Conservation (phyloP, 1,140 invertebrate genomes). For the Drosophila yakuba region DNA sequence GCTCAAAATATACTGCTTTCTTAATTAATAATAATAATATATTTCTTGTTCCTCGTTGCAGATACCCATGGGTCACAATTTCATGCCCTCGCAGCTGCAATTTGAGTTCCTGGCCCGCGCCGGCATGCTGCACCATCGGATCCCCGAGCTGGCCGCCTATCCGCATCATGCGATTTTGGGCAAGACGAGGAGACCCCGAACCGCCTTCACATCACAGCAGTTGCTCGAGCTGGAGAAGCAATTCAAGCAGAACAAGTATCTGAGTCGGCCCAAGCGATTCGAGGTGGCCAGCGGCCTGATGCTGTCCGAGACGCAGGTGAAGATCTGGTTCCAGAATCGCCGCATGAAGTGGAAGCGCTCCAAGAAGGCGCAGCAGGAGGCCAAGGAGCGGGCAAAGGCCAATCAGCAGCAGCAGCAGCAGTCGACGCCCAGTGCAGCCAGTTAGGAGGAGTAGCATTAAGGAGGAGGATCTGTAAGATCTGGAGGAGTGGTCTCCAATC, state of each 20-base stretch:
- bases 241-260: slow-evolving; percentile 99
- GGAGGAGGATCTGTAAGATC: neutral
- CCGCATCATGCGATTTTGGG: slow-evolving; percentile 92
- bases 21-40: neutral
- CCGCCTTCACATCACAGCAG: slow-evolving; percentile 99
- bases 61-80: slow-evolving; percentile 82
- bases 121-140: slow-evolving; percentile 93
- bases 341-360: slow-evolving; percentile 98
- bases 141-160: slow-evolving; percentile 88
- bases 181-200: slow-evolving; percentile 97
- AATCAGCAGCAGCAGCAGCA: slow-evolving; percentile 71
- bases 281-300: slow-evolving; percentile 99
- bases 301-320: slow-evolving; percentile 99
- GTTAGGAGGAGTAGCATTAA: slow-evolving; percentile 49
- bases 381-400: slow-evolving; percentile 81
- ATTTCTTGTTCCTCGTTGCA: slow-evolving; percentile 4
- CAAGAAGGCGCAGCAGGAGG: slow-evolving; percentile 95
- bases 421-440: slow-evolving; percentile 53
- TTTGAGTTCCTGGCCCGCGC: slow-evolving; percentile 93
- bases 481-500: slow-evolving; percentile 30
- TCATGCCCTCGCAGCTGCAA: slow-evolving; percentile 91
- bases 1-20: no score
- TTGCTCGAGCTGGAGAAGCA: slow-evolving; percentile 98
- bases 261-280: slow-evolving; percentile 98
- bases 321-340: slow-evolving; percentile 98